Conservation (phyloP, 2,113 vertebrate genomes). For the Taurulus bubalis region DNA sequence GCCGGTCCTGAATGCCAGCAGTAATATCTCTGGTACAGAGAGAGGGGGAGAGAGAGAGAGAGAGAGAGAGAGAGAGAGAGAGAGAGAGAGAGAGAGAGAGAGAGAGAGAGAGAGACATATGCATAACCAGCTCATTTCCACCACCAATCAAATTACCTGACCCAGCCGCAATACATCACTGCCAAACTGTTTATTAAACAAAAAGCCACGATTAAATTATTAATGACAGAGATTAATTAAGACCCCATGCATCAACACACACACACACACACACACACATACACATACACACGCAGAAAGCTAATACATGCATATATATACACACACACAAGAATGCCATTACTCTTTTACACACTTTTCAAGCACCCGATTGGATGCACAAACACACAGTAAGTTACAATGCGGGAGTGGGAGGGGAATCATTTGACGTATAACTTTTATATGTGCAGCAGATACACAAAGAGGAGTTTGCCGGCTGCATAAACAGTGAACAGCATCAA, state of each 20-base stretch:
- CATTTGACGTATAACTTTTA: conserved; percentile 45
- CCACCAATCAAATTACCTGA: conserved; percentile 83
- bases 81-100: conserved; percentile 53
- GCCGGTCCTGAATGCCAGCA: conserved; percentile 68
- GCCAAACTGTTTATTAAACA: conserved; percentile 85
- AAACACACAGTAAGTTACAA: conserved; percentile 29
- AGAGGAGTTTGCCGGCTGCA: conserved; percentile 12
- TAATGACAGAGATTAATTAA: conserved; percentile 84
- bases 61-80: conserved; percentile 40
- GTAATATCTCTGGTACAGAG: conserved; percentile 68
- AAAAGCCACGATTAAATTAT: conserved; percentile 84
- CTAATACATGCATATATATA: not conserved
- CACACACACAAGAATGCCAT: conserved; percentile 24
- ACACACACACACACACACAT: conserved; percentile 8
- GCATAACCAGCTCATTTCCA: conserved; percentile 82
- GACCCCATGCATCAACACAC: conserved; percentile 42
- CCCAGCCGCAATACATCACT: conserved; percentile 82
- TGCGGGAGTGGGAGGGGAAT: not conserved
- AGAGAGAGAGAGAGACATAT: conserved; percentile 62
- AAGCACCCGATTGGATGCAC: conserved; percentile 20
- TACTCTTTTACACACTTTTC: conserved; percentile 29
- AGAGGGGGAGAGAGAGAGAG: conserved; percentile 44
- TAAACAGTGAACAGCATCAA: conserved; percentile 39
- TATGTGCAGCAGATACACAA: conserved; percentile 17
- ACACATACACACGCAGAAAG: not conserved